Conservation (phyloP, 2,888 invertebrate genomes). For the Callosobruchus maculatus region DNA sequence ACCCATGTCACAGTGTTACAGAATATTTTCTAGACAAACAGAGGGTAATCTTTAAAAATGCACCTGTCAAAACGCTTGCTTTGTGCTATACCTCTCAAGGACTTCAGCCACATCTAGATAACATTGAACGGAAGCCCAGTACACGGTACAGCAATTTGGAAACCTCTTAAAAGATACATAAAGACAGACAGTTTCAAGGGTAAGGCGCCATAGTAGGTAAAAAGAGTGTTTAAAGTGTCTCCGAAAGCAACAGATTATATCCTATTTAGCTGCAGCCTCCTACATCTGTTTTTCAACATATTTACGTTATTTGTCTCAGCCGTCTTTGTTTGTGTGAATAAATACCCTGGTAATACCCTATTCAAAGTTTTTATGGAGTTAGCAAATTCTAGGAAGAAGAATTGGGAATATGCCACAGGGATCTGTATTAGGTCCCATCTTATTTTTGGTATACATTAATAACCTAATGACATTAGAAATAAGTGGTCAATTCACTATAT, state of each 20-base stretch:
- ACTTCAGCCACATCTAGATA: background rate
- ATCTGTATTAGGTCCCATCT: too few species aligned
- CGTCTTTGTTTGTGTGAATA: background rate
- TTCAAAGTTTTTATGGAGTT: too few species aligned
- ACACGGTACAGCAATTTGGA: background rate
- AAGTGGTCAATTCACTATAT: too few species aligned
- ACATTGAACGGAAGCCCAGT: background rate
- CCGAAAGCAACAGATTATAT: background rate
- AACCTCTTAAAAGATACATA: background rate
- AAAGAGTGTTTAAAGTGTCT: background rate
- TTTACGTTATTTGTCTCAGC: background rate
- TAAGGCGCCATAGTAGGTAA: background rate
- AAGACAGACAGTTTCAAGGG: background rate
- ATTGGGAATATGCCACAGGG: too few species aligned
- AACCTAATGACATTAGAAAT: too few species aligned
- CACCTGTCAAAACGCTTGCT: background rate
- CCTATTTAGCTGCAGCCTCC: background rate
- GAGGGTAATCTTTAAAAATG: background rate
- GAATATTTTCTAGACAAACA: background rate
- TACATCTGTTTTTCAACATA: background rate
- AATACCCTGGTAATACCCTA: background rate
- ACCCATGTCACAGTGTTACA: background rate
- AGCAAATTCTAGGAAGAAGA: too few species aligned
- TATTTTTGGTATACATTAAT: too few species aligned
- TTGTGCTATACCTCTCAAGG: background rate